Percentiles rank a stretch among this genome's conserved stretches.
These are phyloP conservation scores for Echeneis naucrates DNA, from an alignment of 2,797 vertebrate species.

Conservation along the genomic window DNA sequence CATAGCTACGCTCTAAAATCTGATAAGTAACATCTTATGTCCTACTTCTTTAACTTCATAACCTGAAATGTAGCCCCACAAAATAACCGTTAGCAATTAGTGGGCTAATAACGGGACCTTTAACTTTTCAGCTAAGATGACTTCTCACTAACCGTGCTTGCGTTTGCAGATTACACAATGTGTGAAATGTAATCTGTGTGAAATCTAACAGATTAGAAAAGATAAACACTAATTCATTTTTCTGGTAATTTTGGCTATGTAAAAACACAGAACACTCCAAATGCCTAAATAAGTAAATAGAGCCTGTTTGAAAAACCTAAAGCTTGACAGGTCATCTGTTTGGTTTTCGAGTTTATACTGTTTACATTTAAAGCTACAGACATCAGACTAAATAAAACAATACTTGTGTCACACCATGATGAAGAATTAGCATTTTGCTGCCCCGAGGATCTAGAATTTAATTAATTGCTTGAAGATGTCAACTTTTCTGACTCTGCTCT, in stretches of 20 bases:
- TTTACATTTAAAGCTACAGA: constrained; percentile 12
- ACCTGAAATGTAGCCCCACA: neutral
- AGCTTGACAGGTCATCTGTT: neutral
- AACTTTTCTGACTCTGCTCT: constrained; percentile 41
- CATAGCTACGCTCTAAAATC: neutral
- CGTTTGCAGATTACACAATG: neutral
- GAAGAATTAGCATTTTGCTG: constrained; percentile 8
- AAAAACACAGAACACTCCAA: constrained; percentile 1
- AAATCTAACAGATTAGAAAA: too few species aligned
- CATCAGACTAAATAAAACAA: constrained; percentile 5
- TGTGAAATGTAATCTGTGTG: too few species aligned
- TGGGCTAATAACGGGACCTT: neutral
- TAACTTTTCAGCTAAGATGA: neutral
- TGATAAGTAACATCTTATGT: neutral
- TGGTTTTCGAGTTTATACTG: neutral
- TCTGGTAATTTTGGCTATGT: neutral
- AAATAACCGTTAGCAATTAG: neutral
- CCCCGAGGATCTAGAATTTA: constrained; percentile 24
- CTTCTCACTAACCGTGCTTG: neutral
- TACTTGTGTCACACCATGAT: constrained; percentile 1
- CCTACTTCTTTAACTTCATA: neutral
- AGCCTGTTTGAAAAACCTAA: neutral
- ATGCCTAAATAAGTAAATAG: neutral
- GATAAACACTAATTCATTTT: neutral
- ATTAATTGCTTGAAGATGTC: constrained; percentile 23